Evolutionary conservation across 1,140 invertebrate genomes (phyloP).

Genomic region (Drosophila ambigua): DNA sequence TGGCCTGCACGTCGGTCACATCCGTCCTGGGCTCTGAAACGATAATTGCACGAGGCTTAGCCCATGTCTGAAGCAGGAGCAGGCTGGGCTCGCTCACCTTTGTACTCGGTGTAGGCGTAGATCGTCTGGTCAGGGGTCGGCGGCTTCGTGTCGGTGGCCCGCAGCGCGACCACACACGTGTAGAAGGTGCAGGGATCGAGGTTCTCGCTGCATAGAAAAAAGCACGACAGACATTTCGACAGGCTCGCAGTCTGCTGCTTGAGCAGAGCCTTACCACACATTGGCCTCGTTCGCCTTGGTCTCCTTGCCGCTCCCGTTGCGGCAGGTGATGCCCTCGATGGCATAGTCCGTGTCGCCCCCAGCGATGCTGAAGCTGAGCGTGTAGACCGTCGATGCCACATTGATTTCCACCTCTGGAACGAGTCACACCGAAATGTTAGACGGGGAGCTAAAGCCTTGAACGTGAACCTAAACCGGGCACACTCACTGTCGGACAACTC

Average conservation of each 20-base stretch:
- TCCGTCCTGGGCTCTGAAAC: conserved; percentile 48
- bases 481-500: conserved; percentile 35
- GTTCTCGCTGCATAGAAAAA: conserved; percentile 37
- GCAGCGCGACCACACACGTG: conserved; percentile 39
- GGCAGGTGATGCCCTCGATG: conserved; percentile 54
- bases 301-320: conserved; percentile 16
- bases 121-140: conserved; percentile 30
- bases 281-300: conserved; percentile 34
- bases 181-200: conserved; percentile 67
- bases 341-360: conserved; percentile 45
- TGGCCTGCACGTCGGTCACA: conserved; percentile 40
- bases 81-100: conserved; percentile 32
- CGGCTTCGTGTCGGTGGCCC: conserved; percentile 8
- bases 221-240: background rate
- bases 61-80: background rate
- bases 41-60: background rate
- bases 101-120: conserved; percentile 58
- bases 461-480: no score
- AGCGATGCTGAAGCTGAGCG: conserved; percentile 48
- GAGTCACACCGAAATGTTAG: background rate
- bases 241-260: background rate
- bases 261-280: conserved; percentile 44
- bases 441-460: background rate
- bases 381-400: conserved; percentile 43
- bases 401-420: conserved; percentile 37